Percentiles rank a stretch among this genome's conserved stretches.
Evolutionary conservation across 2,888 invertebrate genomes (phyloP).

Genomic region (Perizoma affinitatum): DNA sequence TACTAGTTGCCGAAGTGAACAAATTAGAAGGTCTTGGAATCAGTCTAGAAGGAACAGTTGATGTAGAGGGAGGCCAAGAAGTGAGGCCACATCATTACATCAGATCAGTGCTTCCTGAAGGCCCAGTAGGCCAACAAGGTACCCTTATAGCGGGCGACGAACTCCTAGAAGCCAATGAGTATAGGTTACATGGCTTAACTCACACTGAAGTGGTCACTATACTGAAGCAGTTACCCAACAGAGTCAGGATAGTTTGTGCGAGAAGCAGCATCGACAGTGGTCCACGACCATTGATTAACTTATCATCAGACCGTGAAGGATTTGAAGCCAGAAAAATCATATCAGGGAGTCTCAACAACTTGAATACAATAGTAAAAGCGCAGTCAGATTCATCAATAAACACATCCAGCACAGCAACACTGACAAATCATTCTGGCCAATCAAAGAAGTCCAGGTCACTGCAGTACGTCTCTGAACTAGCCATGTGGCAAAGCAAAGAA

Average conservation of each 20-base stretch:
- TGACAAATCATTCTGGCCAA: constrained; percentile 87
- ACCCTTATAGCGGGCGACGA: constrained; percentile 97
- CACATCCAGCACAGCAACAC: constrained; percentile 92
- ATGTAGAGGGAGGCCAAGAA: constrained; percentile 98
- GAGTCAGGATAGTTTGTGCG: constrained; percentile 96
- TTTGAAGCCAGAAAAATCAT: constrained; percentile 92
- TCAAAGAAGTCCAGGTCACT: constrained; percentile 94
- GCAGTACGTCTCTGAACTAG: constrained; percentile 96
- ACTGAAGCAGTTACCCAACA: constrained; percentile 94
- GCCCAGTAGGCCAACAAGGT: constrained; percentile 97
- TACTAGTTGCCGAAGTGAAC: constrained; percentile 95
- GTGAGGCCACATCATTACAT: constrained; percentile 99
- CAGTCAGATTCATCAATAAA: constrained; percentile 97
- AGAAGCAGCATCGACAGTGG: constrained; percentile 87
- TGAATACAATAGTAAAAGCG: constrained; percentile 93
- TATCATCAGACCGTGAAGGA: constrained; percentile 90
- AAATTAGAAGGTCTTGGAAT: constrained; percentile 98
- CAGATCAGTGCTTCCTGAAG: constrained; percentile 96
- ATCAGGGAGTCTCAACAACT: constrained; percentile 93
- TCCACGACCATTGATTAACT: constrained; percentile 88
- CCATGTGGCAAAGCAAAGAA: constrained; percentile 98
- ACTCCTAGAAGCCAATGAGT: constrained; percentile 97
- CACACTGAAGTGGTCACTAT: constrained; percentile 99
- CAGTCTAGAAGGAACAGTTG: constrained; percentile 98
- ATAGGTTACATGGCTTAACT: constrained; percentile 94